Base-by-base conservation (phyloP, 1,140 invertebrate genomes). In the Venustaconcha ellipsiformis region DNA sequence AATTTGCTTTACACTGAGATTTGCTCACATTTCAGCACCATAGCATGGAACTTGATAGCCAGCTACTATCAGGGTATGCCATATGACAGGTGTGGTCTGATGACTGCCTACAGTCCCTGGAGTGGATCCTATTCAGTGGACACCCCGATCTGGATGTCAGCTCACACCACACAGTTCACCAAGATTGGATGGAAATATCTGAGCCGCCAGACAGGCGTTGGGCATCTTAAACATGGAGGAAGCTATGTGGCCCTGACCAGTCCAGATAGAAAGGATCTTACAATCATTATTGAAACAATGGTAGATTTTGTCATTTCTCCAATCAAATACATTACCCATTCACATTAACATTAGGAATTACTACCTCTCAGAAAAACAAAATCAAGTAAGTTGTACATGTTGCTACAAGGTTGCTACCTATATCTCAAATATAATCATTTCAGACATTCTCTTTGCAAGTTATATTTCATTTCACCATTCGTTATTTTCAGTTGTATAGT, bases 121-220 rank as follows among this genome's bases (percentile, higher is more conserved):
- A 85, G 82, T 86, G 88, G 88, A n/a, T 78, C 85, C 64, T 89
- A 89, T 78, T 76, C 72, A 60, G 85, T 89, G 3, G 70, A 86
- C 2, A 79, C 80, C 65, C 87, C 88, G n/a, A 88, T 89, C 20
- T 89, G 87, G 87, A 67, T 88, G 26, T 83, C 74, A 88, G 88
- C 89, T 63, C 89, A 90, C 76, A 89, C 87, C 6, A 89, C 88
- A 20, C 89, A 90, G 77, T 90, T 90, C 76, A 85, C 86, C 2
- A 55, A 83, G 23, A 78, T 84, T 75, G 89, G 89, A 3, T 90
- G 89, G 88, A 85, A 37, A 3, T 90, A 90, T 71, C 76, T 90
- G 14, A 71, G 57, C 18, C 87, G 89, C 81, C 86, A 82, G 14
- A 69, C 70, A 15, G 89, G 89, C 15, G 86, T 88, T 14, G 88